phyloP scores from a whole-genome alignment of 2,113 vertebrate species.

The Etheostoma spectabile region DNA sequence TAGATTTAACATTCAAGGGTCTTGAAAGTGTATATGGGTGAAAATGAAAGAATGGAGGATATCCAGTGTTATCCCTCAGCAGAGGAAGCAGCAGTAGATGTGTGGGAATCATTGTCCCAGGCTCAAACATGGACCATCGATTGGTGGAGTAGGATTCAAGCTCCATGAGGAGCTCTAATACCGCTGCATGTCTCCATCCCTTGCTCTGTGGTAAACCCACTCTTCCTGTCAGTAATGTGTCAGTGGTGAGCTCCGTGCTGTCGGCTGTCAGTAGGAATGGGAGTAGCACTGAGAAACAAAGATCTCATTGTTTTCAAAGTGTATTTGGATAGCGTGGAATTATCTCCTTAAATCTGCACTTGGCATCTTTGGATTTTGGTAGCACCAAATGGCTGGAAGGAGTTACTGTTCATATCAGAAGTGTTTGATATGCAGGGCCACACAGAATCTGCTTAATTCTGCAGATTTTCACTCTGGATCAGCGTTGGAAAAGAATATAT shows the following conservation, averaged over 20 bases:
- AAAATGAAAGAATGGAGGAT: too few relatives aligned
- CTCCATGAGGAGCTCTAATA: background rate
- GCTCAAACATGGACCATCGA: background rate
- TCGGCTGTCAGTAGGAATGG: constrained; percentile 25
- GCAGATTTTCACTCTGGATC: too few relatives aligned
- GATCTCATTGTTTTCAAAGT: constrained; percentile 38
- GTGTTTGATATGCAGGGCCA: too few relatives aligned
- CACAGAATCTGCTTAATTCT: too few relatives aligned
- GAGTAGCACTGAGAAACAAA: constrained; percentile 26
- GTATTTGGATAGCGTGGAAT: constrained; percentile 41
- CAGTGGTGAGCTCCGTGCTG: constrained; percentile 12
- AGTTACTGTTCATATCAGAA: constrained; percentile 1
- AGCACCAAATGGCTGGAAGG: constrained; percentile 38
- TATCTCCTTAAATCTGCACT: constrained; percentile 34
- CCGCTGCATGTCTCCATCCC: background rate
- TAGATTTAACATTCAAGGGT: too few relatives aligned
- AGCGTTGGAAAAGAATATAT: too few relatives aligned
- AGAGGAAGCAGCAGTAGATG: background rate
- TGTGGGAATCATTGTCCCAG: background rate
- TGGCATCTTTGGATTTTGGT: constrained; percentile 15
- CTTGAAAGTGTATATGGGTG: too few relatives aligned
- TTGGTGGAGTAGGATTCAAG: background rate
- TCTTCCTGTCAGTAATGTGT: constrained; percentile 13
- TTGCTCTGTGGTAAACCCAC: constrained; percentile 6
- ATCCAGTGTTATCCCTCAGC: too few relatives aligned